Evolutionary conservation across 2,888 invertebrate species (phyloP), one percentile per base, ranked within the genome.

Genomic region (Sarcophaga carnaria): DNA sequence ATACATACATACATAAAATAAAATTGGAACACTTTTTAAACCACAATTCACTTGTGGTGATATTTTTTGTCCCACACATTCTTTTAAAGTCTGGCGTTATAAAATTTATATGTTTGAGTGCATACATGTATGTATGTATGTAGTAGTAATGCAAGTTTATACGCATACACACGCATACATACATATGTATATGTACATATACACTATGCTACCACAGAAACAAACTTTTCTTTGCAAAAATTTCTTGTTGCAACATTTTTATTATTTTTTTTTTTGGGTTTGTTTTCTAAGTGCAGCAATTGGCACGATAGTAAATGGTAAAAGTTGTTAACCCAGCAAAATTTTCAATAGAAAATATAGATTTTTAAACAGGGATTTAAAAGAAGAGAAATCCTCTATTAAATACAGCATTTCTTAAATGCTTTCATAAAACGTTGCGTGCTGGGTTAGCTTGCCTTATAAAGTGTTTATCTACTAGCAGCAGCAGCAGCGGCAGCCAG

Each of bases 11-110:
- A 78, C 79, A 75, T 27, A 69, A 83, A 67, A 22, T 59, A 74
- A 76, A 84, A 85, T 85, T 74, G 66, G 83, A 88, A 83, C 85
- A 81, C 78, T 85, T 88, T 88, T 54, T 67, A 88, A 78, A 62
- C 85, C 83, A 80, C 85, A 88, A 85, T 88, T 78, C 74, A 80
- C 77, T 82, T 85, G 85, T 27, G 85, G 85, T 85, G 62, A 69
- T 54, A 37, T 66, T 70, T 62, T 47, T 74, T 17, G 37, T 17
- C 11, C 0, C 37, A 64, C 62, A 49, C 20, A 70, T 74, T 59
- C 14, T 60, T 11, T 25, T 11, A 25, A 74, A 25, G 74, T 74
- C 62, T 47, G 37, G 49, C 14, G 49, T 69, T 67, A 2, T 45
- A 74, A 25, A 67, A 22, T n/a, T 47, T n/a, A 54, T 14, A 54